Conservation (phyloP, 1,140 invertebrate genomes). For the Plutomurus gul region DNA sequence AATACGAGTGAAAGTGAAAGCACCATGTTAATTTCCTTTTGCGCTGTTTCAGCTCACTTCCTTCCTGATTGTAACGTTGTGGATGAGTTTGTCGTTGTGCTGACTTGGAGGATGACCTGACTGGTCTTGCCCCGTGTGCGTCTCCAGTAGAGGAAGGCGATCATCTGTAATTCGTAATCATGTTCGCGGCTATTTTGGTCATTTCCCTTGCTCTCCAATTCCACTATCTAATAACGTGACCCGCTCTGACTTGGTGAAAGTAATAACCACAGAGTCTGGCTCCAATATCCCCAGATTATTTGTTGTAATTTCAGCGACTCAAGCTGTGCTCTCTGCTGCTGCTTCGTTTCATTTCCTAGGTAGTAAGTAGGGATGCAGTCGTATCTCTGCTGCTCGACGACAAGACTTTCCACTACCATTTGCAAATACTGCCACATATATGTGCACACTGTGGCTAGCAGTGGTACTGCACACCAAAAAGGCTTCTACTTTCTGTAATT, state of each 20-base stretch:
- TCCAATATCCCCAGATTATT: constrained; percentile 27
- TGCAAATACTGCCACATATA: too few species aligned
- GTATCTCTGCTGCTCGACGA: too few species aligned
- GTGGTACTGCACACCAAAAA: too few species aligned
- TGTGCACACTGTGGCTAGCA: too few species aligned
- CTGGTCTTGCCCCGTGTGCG: background rate
- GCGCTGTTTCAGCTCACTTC: background rate
- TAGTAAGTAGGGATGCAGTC: background rate
- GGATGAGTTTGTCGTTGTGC: constrained; percentile 12
- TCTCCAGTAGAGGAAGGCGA: background rate
- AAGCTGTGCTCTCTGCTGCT: constrained; percentile 9
- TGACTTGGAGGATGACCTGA: background rate
- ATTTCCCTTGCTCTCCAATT: constrained; percentile 3
- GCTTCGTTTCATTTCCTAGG: background rate
- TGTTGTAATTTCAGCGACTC: constrained; percentile 24
- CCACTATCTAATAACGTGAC: background rate
- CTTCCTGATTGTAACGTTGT: background rate
- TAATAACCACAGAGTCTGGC: constrained; percentile 6
- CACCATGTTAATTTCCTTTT: constrained; percentile 18
- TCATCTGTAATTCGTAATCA: constrained; percentile 21
- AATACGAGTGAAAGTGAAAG: background rate
- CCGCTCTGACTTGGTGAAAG: background rate
- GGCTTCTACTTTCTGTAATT: too few species aligned
- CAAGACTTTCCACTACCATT: too few species aligned
- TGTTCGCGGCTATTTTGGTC: constrained; percentile 21